These are phyloP conservation scores for Takifugu flavidus DNA, from an alignment of 2,113 vertebrate genomes.

Conservation along the genomic window DNA sequence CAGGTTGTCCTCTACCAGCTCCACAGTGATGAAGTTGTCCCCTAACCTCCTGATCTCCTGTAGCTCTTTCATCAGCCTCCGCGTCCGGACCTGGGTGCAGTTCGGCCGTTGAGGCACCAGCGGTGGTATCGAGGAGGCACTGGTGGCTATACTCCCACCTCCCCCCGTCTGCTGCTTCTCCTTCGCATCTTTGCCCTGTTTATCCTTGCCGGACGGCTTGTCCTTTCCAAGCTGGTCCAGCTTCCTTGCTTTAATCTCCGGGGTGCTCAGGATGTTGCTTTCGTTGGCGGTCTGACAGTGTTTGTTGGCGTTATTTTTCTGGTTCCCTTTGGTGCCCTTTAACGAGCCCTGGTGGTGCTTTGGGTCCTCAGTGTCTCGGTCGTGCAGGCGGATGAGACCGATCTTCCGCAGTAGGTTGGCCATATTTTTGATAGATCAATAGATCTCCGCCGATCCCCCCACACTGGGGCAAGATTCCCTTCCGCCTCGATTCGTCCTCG, in stretches of 20 bases:
- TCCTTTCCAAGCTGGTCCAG: constrained; percentile 80
- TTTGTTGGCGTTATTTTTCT: constrained; percentile 86
- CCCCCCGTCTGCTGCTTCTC: constrained; percentile 73
- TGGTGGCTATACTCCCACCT: constrained; percentile 70
- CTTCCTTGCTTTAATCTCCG: constrained; percentile 81
- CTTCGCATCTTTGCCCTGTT: constrained; percentile 77
- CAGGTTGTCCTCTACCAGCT: constrained; percentile 98
- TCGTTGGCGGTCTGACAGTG: constrained; percentile 81
- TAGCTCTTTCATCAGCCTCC: constrained; percentile 97
- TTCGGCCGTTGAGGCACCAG: constrained; percentile 86
- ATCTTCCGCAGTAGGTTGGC: constrained; percentile 96
- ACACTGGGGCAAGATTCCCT: constrained; percentile 59
- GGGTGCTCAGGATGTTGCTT: constrained; percentile 79
- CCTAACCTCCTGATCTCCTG: constrained; percentile 96
- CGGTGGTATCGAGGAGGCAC: constrained; percentile 75
- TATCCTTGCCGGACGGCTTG: constrained; percentile 75
- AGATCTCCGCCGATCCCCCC: constrained; percentile 54
- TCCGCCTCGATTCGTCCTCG: constrained; percentile 19
- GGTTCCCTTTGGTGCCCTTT: constrained; percentile 84
- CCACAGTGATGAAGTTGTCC: constrained; percentile 97
- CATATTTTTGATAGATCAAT: constrained; percentile 74
- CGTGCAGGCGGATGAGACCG: constrained; percentile 95
- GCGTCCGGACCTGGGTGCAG: constrained; percentile 95
- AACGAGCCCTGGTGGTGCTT: constrained; percentile 93
- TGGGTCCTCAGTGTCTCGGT: constrained; percentile 94